phyloP scores from a whole-genome alignment of 2,888 invertebrate species.

The Eupithecia vulgata region DNA sequence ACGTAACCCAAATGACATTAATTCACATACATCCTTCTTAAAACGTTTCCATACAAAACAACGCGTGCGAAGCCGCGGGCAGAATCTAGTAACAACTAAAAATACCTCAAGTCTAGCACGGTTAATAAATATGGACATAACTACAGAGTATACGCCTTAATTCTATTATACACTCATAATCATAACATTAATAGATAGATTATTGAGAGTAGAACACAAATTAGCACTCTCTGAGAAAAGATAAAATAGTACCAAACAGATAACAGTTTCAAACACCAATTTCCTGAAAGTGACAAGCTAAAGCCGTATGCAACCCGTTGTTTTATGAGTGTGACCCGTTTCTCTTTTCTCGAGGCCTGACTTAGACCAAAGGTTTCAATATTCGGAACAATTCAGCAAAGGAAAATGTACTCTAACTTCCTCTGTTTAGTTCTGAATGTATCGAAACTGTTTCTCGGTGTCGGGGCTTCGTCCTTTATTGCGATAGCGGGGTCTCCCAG shows the following conservation, averaged over 20 bases:
- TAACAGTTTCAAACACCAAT: slow-evolving; percentile 17
- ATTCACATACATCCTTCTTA: too few relatives aligned
- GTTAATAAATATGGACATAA: background rate
- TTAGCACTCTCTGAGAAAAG: slow-evolving; percentile 2
- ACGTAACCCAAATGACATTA: too few relatives aligned
- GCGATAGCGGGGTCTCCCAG: slow-evolving; percentile 46
- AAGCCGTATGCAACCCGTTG: slow-evolving; percentile 47
- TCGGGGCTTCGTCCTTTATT: slow-evolving; percentile 40
- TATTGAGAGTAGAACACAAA: slow-evolving; percentile 5
- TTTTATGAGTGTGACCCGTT: slow-evolving; percentile 62
- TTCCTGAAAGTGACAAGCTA: slow-evolving; percentile 31
- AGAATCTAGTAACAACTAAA: background rate
- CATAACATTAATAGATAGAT: slow-evolving; percentile 16
- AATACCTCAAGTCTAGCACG: background rate
- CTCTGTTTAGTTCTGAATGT: background rate
- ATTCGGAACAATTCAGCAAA: slow-evolving; percentile 42
- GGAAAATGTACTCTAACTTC: background rate
- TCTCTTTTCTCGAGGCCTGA: slow-evolving; percentile 36
- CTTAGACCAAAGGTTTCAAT: background rate
- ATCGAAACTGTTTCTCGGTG: slow-evolving; percentile 9
- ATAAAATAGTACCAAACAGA: background rate
- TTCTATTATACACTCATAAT: slow-evolving; percentile 17
- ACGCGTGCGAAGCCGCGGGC: too few relatives aligned
- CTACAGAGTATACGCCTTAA: background rate
- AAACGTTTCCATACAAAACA: too few relatives aligned